Conservation (phyloP, 2,888 invertebrate species). For the Eueremaeus valkanovi region DNA sequence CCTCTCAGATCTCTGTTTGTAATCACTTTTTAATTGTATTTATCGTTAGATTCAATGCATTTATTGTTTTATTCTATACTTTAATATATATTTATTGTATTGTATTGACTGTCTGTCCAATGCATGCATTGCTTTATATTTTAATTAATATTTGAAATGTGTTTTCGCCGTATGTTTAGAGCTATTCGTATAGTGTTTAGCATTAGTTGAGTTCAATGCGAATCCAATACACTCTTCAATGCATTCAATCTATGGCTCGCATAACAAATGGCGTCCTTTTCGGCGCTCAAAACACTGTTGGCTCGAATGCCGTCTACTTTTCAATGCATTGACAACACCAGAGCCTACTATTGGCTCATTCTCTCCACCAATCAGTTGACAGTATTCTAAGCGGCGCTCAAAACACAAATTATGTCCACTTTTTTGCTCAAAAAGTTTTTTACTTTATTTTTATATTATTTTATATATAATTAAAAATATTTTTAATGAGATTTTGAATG, state of each 20-base stretch:
- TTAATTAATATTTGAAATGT: not conserved
- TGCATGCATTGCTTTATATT: not conserved
- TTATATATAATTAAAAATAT: too few relatives aligned
- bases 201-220: too few relatives aligned
- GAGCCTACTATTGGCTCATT: not conserved
- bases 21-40: not conserved
- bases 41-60: not conserved
- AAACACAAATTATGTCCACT: not conserved
- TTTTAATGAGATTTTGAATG: too few relatives aligned
- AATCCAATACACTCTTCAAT: not conserved
- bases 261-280: slow-evolving; percentile 16
- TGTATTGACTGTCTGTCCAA: not conserved
- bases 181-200: too few relatives aligned
- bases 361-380: not conserved
- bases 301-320: not conserved
- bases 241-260: not conserved
- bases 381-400: not conserved
- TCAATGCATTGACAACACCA: not conserved
- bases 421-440: not conserved
- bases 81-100: not conserved
- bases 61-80: not conserved
- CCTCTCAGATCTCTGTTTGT: too few relatives aligned
- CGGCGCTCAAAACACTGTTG: slow-evolving; percentile 21
- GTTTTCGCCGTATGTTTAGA: not conserved
- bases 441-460: too few relatives aligned